These are phyloP conservation scores for Laterallus jamaicensis DNA, from an alignment of 2,113 vertebrate species.

Conservation along the genomic window DNA sequence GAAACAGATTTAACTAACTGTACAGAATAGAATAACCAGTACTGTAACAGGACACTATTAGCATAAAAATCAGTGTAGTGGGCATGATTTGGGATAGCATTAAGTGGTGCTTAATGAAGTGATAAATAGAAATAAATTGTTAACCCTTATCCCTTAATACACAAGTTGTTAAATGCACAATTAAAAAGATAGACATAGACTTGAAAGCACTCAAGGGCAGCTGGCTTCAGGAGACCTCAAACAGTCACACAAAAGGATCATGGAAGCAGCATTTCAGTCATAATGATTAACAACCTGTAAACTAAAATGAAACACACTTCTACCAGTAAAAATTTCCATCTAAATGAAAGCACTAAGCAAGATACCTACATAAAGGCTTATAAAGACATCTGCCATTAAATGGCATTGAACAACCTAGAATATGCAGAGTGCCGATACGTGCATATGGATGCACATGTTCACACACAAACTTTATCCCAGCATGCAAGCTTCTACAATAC, in stretches of 20 bases:
- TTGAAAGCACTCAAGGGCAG: background rate
- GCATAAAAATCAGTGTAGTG: background rate
- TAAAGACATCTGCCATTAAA: background rate
- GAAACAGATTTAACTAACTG: conserved; percentile 17
- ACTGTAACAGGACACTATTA: background rate
- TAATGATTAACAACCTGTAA: background rate
- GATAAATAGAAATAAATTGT: background rate
- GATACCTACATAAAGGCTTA: background rate
- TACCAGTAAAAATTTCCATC: background rate
- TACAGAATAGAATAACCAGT: background rate
- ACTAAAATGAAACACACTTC: background rate
- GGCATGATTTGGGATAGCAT: background rate
- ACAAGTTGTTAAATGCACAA: background rate
- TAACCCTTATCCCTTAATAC: background rate
- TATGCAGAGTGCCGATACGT: background rate
- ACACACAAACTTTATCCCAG: background rate
- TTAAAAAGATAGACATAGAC: background rate
- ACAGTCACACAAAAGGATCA: background rate
- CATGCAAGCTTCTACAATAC: background rate
- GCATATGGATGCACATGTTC: background rate
- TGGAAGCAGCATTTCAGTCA: background rate
- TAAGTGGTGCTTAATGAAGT: conserved; percentile 6
- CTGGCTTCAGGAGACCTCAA: background rate
- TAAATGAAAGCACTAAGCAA: background rate
- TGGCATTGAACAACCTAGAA: background rate